Conservation (phyloP, 2,888 invertebrate species). For the Omphaloscelis lunosa region DNA sequence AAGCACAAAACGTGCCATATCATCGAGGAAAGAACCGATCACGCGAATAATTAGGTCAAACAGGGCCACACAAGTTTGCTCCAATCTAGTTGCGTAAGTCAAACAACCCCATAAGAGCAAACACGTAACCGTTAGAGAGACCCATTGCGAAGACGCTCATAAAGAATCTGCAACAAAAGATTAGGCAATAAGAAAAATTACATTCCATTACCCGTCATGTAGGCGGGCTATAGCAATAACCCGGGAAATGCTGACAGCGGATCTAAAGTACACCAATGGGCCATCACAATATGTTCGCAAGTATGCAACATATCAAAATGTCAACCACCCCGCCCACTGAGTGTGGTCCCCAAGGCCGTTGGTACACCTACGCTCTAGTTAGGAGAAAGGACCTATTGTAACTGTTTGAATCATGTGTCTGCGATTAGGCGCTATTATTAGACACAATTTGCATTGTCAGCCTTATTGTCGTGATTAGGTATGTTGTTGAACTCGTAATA, state of each 20-base stretch:
- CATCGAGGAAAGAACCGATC: conserved; percentile 25
- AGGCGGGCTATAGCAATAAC: conserved; percentile 44
- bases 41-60: conserved; percentile 38
- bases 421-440: conserved; percentile 78
- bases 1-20: conserved; percentile 42
- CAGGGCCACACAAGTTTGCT: conserved; percentile 15
- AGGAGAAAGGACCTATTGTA: conserved; percentile 87
- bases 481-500: conserved; percentile 66
- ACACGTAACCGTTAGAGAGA: conserved; percentile 30
- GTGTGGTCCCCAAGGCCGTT: conserved; percentile 78
- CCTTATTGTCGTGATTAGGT: conserved; percentile 66
- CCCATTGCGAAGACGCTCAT: conserved; percentile 22
- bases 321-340: conserved; percentile 74
- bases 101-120: conserved; percentile 33
- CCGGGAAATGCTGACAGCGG: conserved; percentile 54
- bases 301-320: conserved; percentile 74
- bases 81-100: conserved; percentile 39
- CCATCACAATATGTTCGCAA: conserved; percentile 63
- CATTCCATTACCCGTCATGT: conserved; percentile 41
- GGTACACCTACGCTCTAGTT: conserved; percentile 84
- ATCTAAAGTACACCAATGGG: conserved; percentile 46
- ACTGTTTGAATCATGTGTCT: conserved; percentile 77
- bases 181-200: conserved; percentile 57
- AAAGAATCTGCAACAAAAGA: conserved; percentile 51
- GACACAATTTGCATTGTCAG: conserved; percentile 75